Evolutionary conservation across 2,888 invertebrate species (phyloP).

Genomic region (Ellobium chinense): DNA sequence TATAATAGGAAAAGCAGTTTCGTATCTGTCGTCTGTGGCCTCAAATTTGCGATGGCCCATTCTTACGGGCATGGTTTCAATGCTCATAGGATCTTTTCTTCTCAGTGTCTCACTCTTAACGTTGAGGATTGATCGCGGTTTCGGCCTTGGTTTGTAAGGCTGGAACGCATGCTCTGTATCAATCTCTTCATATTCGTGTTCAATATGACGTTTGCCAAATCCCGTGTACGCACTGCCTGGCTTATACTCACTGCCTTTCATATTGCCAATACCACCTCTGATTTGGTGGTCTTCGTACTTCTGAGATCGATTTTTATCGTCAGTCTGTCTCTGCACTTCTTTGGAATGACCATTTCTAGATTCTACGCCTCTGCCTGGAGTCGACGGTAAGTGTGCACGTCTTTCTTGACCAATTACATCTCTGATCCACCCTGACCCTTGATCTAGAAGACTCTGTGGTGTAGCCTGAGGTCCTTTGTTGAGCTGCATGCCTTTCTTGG

Average conservation of each 20-base stretch:
- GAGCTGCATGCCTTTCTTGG: background rate
- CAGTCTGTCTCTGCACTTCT: background rate
- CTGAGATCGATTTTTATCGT: background rate
- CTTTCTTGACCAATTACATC: background rate
- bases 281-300: no score
- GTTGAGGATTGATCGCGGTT: background rate
- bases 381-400: background rate
- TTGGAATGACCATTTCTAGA: background rate
- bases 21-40: background rate
- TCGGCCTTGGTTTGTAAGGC: background rate
- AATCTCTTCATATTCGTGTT: slow-evolving; percentile 5
- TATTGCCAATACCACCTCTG: no score
- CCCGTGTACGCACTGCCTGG: background rate
- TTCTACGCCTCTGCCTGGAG: background rate
- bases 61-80: background rate
- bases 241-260: background rate
- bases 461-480: no score
- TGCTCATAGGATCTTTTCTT: background rate
- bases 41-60: background rate
- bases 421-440: background rate
- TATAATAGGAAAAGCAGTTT: background rate
- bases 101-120: background rate
- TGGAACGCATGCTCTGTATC: background rate
- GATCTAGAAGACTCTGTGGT: no score
- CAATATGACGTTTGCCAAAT: background rate